Evolutionary conservation across 1,140 invertebrate genomes (phyloP).

Genomic region (Drosophila repleta): DNA sequence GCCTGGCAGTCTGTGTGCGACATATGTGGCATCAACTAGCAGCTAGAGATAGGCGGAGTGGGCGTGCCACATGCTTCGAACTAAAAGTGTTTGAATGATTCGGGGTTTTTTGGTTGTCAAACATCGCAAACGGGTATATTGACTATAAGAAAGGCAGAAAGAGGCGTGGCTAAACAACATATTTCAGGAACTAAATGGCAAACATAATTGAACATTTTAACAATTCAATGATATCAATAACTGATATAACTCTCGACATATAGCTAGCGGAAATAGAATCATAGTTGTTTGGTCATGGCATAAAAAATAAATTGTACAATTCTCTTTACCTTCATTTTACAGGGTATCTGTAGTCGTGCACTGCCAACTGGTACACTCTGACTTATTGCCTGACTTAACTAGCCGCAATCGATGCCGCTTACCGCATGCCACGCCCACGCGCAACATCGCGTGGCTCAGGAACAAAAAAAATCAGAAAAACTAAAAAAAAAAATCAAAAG

Average conservation of each 20-base stretch:
- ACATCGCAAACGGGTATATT: too few relatives aligned
- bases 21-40: constrained; percentile 40
- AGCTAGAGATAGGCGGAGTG: constrained; percentile 2
- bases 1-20: constrained; percentile 26
- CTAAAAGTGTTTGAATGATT: background rate
- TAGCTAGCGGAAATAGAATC: too few relatives aligned
- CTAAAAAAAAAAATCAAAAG: constrained; percentile 8
- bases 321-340: too few relatives aligned
- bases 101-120: background rate
- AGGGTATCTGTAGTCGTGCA: too few relatives aligned
- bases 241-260: too few relatives aligned
- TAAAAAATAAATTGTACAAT: too few relatives aligned
- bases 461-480: constrained; percentile 1
- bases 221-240: too few relatives aligned
- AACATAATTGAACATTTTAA: too few relatives aligned
- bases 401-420: constrained; percentile 51
- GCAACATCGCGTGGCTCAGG: constrained; percentile 18
- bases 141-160: too few relatives aligned
- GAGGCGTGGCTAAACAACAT: too few relatives aligned
- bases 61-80: background rate
- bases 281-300: too few relatives aligned
- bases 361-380: background rate
- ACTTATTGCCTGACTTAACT: constrained; percentile 15
- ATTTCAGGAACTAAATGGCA: too few relatives aligned
- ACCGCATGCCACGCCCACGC: constrained; percentile 15